These are phyloP conservation scores for Anas platyrhynchos DNA, from an alignment of 2,113 vertebrate genomes.

Conservation along the genomic window DNA sequence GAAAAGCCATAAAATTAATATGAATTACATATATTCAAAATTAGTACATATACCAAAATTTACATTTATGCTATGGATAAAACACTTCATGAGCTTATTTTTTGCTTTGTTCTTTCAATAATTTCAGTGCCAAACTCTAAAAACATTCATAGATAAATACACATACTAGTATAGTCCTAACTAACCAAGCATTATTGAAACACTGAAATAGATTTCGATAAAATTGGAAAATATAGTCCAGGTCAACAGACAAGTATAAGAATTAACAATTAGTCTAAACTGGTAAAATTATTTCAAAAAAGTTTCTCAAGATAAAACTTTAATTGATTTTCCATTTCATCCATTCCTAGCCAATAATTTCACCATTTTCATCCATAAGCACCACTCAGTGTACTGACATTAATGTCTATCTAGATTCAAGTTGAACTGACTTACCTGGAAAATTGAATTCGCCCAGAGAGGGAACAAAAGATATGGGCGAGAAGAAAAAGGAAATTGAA, in stretches of 20 bases:
- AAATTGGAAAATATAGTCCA: neutral
- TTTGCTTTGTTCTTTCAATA: neutral
- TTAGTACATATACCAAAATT: neutral
- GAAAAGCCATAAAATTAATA: neutral
- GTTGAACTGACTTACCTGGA: neutral
- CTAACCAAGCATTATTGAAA: neutral
- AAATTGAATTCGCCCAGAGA: neutral
- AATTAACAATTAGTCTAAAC: neutral
- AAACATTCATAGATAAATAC: neutral
- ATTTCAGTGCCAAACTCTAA: neutral
- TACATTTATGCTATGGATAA: neutral
- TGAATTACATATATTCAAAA: neutral
- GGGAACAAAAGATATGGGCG: neutral
- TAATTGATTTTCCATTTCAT: slow-evolving; percentile 2
- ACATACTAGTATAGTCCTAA: neutral
- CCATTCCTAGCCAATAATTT: neutral
- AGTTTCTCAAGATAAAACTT: neutral
- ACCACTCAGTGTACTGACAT: neutral
- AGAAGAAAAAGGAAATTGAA: neutral
- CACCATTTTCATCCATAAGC: neutral
- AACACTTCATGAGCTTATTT: neutral
- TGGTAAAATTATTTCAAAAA: neutral
- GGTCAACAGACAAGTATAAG: neutral
- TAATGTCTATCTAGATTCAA: neutral
- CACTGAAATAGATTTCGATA: neutral